These are phyloP conservation scores for Psittacula derbiana DNA, from an alignment of 2,797 vertebrate species.

Conservation along the genomic window DNA sequence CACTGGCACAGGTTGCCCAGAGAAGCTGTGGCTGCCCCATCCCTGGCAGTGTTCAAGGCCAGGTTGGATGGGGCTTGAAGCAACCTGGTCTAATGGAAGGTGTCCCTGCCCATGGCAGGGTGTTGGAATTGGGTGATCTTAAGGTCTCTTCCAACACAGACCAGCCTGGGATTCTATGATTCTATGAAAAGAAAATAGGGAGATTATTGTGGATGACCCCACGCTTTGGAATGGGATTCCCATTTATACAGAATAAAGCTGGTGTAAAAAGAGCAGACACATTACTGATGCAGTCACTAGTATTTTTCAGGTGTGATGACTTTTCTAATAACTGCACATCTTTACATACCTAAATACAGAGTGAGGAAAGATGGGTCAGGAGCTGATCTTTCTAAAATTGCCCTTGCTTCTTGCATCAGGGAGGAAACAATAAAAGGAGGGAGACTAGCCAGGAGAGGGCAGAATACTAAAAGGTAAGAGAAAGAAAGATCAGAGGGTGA, in stretches of 20 bases:
- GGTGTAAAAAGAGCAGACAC: background rate
- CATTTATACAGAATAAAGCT: background rate
- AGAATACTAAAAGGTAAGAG: constrained; percentile 39
- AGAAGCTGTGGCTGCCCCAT: background rate
- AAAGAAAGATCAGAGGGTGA: background rate
- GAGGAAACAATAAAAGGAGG: background rate
- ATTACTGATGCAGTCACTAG: background rate
- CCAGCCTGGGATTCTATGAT: background rate
- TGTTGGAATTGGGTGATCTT: background rate
- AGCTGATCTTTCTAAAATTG: background rate
- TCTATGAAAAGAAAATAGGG: background rate
- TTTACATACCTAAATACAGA: background rate
- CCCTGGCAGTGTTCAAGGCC: background rate
- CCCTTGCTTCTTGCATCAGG: background rate
- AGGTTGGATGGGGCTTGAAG: background rate
- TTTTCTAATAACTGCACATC: background rate
- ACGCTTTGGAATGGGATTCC: background rate
- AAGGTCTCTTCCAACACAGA: background rate
- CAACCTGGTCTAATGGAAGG: background rate
- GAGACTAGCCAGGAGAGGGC: constrained; percentile 55
- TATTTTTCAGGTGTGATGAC: background rate
- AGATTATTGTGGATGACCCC: background rate
- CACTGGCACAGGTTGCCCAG: background rate
- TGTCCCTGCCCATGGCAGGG: background rate
- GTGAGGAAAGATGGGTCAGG: background rate